phyloP scores from a whole-genome alignment of 2,888 invertebrate genomes.

The Clitarchus hookeri region DNA sequence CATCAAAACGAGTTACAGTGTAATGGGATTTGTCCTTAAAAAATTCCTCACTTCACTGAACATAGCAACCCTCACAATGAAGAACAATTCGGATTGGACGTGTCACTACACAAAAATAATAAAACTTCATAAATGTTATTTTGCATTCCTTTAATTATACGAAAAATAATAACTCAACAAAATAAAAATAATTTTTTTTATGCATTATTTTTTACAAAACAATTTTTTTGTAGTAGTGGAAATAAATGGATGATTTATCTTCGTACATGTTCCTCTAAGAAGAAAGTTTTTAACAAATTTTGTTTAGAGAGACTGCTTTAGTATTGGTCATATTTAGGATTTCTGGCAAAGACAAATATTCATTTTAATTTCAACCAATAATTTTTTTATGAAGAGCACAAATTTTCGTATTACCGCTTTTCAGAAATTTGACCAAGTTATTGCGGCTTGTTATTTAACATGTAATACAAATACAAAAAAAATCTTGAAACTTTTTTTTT shows the following conservation, averaged over 20 bases:
- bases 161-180: neutral
- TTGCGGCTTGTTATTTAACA: too few species aligned
- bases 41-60: neutral
- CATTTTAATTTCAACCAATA: neutral
- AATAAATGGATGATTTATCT: too few species aligned
- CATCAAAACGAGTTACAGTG: neutral
- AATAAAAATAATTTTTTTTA: neutral
- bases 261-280: too few species aligned
- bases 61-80: neutral
- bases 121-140: neutral
- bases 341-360: neutral
- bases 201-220: too few species aligned
- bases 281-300: too few species aligned
- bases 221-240: too few species aligned
- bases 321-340: neutral
- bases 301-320: neutral
- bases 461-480: too few species aligned
- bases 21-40: neutral
- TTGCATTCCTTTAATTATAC: neutral
- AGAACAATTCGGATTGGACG: neutral
- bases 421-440: too few species aligned
- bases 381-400: too few species aligned
- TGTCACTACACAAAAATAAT: neutral
- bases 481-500: too few species aligned
- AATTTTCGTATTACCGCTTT: too few species aligned